phyloP scores from a whole-genome alignment of 1,140 invertebrate species.

The Penaeus indicus region DNA sequence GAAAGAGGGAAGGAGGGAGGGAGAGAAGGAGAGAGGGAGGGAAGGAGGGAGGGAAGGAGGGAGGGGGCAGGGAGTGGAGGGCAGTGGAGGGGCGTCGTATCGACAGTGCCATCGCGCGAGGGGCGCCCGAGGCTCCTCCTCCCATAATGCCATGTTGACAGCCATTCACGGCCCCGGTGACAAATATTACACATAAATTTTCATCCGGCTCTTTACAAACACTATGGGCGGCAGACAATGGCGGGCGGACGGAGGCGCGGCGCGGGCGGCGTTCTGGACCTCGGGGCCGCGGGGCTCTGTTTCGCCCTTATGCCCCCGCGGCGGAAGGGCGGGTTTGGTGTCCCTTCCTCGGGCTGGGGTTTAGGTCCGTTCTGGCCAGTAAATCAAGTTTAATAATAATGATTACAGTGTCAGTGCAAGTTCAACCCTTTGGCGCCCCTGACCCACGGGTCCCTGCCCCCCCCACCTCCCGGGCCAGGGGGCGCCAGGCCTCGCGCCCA shows the following conservation, averaged over 20 bases:
- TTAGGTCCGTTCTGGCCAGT: constrained; percentile 43
- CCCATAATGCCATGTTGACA: constrained; percentile 62
- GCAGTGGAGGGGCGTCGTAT: too few species aligned
- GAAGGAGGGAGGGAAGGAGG: too few species aligned
- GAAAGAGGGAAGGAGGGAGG: too few species aligned
- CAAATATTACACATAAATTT: constrained; percentile 65
- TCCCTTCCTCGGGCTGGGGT: not conserved
- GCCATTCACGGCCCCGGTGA: constrained; percentile 58
- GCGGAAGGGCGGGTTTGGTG: not conserved
- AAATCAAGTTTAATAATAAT: constrained; percentile 63
- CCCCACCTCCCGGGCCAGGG: not conserved
- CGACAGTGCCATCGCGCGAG: too few species aligned
- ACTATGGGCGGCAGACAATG: constrained; percentile 55
- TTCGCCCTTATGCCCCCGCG: not conserved
- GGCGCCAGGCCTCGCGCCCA: too few species aligned
- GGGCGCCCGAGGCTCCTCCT: not conserved
- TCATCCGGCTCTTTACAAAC: constrained; percentile 61
- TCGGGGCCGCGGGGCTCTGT: not conserved
- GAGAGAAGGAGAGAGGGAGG: too few species aligned
- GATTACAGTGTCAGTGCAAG: constrained; percentile 53
- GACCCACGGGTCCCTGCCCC: constrained; percentile 38
- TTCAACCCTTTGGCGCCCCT: constrained; percentile 53
- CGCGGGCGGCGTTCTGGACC: constrained; percentile 6
- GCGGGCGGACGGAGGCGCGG: constrained; percentile 31
- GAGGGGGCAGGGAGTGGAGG: too few species aligned